Conservation (phyloP, 2,888 invertebrate species). For the Cynaeus angustus region DNA sequence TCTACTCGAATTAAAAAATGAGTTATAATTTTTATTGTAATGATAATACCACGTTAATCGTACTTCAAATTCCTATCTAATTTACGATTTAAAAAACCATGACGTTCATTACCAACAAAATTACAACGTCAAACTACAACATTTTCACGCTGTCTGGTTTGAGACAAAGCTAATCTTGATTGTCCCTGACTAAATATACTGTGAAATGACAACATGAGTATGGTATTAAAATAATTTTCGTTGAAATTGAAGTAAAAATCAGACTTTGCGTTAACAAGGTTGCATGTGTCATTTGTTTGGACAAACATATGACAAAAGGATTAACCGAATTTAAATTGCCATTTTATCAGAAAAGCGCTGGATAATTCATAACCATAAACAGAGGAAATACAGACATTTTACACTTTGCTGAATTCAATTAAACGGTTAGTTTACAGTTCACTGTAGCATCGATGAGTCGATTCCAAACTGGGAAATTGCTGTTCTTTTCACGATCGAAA, state of each 20-base stretch:
- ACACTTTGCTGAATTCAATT: slow-evolving; percentile 17
- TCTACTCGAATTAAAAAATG: no score
- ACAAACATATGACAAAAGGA: background rate
- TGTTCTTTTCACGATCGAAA: background rate
- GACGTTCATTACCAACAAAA: background rate
- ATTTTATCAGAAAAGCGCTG: background rate
- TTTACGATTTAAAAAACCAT: no score
- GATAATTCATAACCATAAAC: slow-evolving; percentile 6
- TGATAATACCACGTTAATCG: no score
- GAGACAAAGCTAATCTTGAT: slow-evolving; percentile 17
- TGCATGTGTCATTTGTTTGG: no score
- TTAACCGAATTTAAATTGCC: background rate
- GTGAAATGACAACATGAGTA: background rate
- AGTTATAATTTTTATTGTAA: no score
- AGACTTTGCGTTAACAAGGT: background rate
- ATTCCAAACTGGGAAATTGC: background rate
- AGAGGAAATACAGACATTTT: slow-evolving; percentile 14
- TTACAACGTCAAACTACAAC: background rate
- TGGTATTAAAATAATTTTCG: background rate
- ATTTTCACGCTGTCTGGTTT: background rate
- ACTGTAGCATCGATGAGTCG: background rate
- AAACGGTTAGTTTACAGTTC: slow-evolving; percentile 7
- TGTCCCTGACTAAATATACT: background rate
- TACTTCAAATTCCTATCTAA: no score
- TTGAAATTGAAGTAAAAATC: background rate